Evolutionary conservation across 2,797 vertebrate species (phyloP).

Genomic region (Spheniscus humboldti): DNA sequence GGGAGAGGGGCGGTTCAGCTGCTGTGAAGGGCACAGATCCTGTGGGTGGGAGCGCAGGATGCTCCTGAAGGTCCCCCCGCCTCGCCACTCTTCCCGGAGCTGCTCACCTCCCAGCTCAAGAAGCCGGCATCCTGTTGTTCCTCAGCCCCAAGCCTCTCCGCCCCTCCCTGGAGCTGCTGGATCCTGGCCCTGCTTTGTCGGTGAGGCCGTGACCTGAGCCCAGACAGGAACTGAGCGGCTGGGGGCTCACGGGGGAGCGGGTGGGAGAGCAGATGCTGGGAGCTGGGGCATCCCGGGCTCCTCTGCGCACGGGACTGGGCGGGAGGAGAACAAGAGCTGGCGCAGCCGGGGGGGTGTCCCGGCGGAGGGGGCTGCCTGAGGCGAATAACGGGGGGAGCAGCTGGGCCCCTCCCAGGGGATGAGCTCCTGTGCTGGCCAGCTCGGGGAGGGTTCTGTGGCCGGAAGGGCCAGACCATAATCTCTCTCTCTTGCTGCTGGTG

Average conservation of each 20-base stretch:
- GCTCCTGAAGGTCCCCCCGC: background rate
- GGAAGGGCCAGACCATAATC: conserved; percentile 46
- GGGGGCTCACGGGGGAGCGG: background rate
- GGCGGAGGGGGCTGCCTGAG: background rate
- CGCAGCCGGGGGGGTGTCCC: background rate
- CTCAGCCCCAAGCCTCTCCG: background rate
- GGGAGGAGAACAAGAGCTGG: background rate
- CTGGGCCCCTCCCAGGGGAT: conserved; percentile 30
- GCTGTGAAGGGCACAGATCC: background rate
- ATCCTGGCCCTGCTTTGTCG: background rate
- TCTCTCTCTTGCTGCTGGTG: background rate
- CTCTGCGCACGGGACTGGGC: accelerated
- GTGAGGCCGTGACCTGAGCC: background rate
- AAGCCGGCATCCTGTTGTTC: background rate
- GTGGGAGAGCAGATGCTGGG: accelerated
- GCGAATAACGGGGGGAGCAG: background rate
- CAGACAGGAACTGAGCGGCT: background rate
- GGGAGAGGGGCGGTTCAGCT: background rate
- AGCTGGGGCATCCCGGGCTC: background rate
- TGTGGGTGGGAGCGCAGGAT: accelerated
- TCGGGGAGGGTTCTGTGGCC: conserved; percentile 19
- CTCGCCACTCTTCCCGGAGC: accelerated
- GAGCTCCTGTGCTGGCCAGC: background rate
- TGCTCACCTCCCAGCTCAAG: background rate
- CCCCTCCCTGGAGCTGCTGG: background rate